A percentile compares a stretch with the other conserved stretches of the same genome.
These are phyloP conservation scores for Syrrhaptes paradoxus DNA, from an alignment of 2,113 vertebrate genomes.

Conservation along the genomic window DNA sequence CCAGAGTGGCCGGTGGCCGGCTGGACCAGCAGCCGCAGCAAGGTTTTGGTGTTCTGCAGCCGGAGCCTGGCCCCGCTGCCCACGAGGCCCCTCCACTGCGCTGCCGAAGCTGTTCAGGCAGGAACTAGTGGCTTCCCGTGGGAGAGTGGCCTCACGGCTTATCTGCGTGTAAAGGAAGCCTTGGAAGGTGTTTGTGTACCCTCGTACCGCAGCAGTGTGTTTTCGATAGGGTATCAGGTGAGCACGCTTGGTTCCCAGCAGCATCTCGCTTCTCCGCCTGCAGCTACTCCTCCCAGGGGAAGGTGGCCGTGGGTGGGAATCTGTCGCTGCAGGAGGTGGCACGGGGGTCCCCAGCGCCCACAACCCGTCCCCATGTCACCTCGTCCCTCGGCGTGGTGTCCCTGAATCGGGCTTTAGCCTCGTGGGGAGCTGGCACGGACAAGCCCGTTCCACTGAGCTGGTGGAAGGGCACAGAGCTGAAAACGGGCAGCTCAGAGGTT, in stretches of 20 bases:
- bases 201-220: rapidly evolving
- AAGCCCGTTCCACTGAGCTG: not conserved
- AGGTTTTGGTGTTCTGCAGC: no score
- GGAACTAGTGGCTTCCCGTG: not conserved
- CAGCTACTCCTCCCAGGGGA: not conserved
- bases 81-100: no score
- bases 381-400: not conserved
- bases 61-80: no score
- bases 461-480: not conserved
- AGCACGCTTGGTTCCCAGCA: not conserved
- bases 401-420: not conserved
- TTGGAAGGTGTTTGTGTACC: not conserved
- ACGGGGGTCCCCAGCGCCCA: rapidly evolving
- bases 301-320: not conserved
- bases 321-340: not conserved
- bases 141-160: not conserved
- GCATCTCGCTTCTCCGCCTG: not conserved
- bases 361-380: not conserved
- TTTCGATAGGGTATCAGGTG: not conserved
- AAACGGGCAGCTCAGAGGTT: not conserved
- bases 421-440: not conserved
- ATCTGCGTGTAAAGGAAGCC: not conserved
- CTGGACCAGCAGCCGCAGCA: not conserved
- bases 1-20: not conserved
- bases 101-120: not conserved